Conservation (phyloP, 1,140 invertebrate species). For the Rhagoletis zephyria region DNA sequence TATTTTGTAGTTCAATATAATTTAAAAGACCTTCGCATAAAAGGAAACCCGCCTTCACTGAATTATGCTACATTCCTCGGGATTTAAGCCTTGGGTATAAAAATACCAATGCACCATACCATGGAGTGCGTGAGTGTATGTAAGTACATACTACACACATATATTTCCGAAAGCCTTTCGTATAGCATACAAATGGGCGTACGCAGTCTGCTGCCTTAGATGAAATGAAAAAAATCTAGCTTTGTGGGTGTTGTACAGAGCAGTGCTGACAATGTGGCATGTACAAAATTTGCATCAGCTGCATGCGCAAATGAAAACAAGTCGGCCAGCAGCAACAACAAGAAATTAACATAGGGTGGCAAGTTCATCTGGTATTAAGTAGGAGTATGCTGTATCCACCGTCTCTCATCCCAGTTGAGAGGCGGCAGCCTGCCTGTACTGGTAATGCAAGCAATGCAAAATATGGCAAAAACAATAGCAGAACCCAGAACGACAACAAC, state of each 20-base stretch:
- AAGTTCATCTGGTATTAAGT: not conserved
- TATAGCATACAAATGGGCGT: not conserved
- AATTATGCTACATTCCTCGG: not conserved
- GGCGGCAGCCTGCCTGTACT: not conserved
- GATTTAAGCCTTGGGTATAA: not conserved
- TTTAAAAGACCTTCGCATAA: no score
- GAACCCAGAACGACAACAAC: not conserved
- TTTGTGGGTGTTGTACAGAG: not conserved
- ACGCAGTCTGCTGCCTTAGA: not conserved
- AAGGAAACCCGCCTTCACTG: no score
- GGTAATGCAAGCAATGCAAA: not conserved
- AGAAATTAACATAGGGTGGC: not conserved
- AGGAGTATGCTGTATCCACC: not conserved
- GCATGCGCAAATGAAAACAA: conserved; percentile 14
- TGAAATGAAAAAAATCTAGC: not conserved
- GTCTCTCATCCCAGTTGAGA: no score
- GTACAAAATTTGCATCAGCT: conserved; percentile 50
- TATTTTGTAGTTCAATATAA: no score
- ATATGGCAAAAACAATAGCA: conserved; percentile 29
- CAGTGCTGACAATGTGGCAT: not conserved
- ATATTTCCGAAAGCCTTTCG: not conserved
- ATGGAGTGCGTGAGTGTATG: not conserved
- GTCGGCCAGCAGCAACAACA: not conserved
- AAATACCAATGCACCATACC: not conserved
- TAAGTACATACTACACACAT: not conserved